These are phyloP conservation scores for Cerastis rubricosa DNA, from an alignment of 2,888 invertebrate species.

Conservation along the genomic window DNA sequence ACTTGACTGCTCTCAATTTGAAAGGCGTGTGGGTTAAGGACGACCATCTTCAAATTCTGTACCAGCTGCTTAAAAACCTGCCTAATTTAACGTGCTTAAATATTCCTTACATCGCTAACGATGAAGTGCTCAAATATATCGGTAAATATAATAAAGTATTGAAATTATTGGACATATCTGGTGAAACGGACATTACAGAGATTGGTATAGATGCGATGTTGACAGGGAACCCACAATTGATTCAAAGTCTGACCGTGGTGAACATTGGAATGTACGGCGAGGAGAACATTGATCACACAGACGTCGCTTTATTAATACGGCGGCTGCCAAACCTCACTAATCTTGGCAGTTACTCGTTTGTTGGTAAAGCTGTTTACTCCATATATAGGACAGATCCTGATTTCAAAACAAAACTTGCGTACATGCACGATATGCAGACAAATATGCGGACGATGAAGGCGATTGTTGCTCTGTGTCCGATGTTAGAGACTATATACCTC, in stretches of 20 bases:
- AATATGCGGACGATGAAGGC: constrained; percentile 91
- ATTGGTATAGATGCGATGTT: constrained; percentile 91
- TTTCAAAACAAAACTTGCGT: constrained; percentile 92
- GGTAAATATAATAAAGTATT: constrained; percentile 90
- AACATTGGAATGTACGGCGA: constrained; percentile 94
- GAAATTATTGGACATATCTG: constrained; percentile 92
- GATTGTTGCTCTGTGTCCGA: constrained; percentile 91
- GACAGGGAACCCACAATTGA: constrained; percentile 87
- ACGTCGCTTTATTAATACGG: constrained; percentile 92
- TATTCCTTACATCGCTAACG: constrained; percentile 93
- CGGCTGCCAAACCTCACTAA: constrained; percentile 92
- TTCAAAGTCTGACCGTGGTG: constrained; percentile 91
- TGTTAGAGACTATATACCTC: constrained; percentile 92
- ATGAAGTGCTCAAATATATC: constrained; percentile 92
- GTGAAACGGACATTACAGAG: constrained; percentile 93
- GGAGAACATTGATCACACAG: constrained; percentile 92
- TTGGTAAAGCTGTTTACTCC: constrained; percentile 91
- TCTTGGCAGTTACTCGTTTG: constrained; percentile 92
- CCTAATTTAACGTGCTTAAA: constrained; percentile 91
- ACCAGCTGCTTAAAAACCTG: constrained; percentile 91
- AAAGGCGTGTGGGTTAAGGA: constrained; percentile 94
- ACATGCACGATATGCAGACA: constrained; percentile 92
- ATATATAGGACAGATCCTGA: constrained; percentile 89
- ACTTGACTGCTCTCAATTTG: constrained; percentile 92
- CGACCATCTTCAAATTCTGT: constrained; percentile 92